Conservation (phyloP, 2,888 invertebrate species). For the Ptychoptera contaminata region DNA sequence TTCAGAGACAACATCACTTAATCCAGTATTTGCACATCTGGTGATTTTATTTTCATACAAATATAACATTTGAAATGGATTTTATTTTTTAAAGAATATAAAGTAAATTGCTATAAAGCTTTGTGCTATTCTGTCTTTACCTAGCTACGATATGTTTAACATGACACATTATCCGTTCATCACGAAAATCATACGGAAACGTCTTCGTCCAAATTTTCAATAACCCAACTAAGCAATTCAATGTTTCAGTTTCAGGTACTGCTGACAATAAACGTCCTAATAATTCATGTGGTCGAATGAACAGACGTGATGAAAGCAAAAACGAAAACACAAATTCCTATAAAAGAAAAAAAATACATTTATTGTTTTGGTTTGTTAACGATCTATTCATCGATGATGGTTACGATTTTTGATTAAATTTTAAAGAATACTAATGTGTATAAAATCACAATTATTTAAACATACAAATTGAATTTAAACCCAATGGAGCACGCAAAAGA, state of each 20-base stretch:
- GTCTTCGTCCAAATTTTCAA: slow-evolving; percentile 29
- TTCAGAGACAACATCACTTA: slow-evolving; percentile 30
- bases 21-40: slow-evolving; percentile 30
- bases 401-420: too few relatives aligned
- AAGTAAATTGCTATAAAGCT: too few relatives aligned
- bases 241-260: slow-evolving; percentile 28
- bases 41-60: background rate
- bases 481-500: too few relatives aligned
- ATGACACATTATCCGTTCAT: slow-evolving; percentile 32
- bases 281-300: slow-evolving; percentile 30
- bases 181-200: slow-evolving; percentile 32
- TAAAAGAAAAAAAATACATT: slow-evolving; percentile 8
- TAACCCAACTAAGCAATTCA: slow-evolving; percentile 27
- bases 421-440: too few relatives aligned
- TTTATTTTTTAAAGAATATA: too few relatives aligned
- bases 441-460: too few relatives aligned
- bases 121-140: too few relatives aligned
- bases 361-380: slow-evolving; percentile 1
- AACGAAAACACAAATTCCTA: slow-evolving; percentile 32
- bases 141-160: slow-evolving; percentile 33
- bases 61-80: background rate
- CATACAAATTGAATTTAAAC: too few relatives aligned
- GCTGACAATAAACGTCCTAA: slow-evolving; percentile 27
- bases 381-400: too few relatives aligned
- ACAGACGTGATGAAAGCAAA: slow-evolving; percentile 30